phyloP scores from a whole-genome alignment of 1,140 invertebrate species.

The Cotesia typhae region DNA sequence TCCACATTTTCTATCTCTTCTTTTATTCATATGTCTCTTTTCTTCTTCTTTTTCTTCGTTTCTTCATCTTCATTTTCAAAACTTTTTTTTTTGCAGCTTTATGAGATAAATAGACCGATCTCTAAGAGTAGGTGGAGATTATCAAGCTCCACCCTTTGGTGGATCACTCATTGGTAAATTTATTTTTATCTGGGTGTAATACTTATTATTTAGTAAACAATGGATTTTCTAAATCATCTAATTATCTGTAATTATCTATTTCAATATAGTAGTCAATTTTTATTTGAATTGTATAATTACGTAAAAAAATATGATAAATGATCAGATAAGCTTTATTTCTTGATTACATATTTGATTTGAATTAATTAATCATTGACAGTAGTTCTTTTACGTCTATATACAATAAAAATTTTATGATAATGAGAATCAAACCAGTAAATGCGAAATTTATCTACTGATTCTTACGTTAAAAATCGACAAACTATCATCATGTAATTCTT shows the following conservation, averaged over 20 bases:
- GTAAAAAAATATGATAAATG: background rate
- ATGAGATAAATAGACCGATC: constrained; percentile 61
- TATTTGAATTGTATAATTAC: no score
- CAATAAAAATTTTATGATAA: no score
- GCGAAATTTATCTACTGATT: no score
- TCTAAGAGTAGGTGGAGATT: constrained; percentile 66
- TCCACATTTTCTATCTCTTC: constrained; percentile 37
- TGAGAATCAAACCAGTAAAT: no score
- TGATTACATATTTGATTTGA: no score
- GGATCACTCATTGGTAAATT: constrained; percentile 58
- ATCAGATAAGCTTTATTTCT: no score
- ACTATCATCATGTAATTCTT: no score
- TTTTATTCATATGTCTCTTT: constrained; percentile 37
- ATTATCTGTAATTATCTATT: background rate
- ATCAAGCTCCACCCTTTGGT: constrained; percentile 61
- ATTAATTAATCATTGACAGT: no score
- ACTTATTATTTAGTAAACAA: background rate
- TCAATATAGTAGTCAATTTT: no score
- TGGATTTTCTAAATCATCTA: background rate
- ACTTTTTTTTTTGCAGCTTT: constrained; percentile 25
- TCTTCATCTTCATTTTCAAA: constrained; percentile 35
- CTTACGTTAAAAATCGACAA: no score
- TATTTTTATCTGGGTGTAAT: constrained; percentile 5
- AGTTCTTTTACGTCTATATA: no score
- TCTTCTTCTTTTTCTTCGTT: constrained; percentile 17